phyloP scores from a whole-genome alignment of 1,140 invertebrate species.

The Diplogasteroides magnus region DNA sequence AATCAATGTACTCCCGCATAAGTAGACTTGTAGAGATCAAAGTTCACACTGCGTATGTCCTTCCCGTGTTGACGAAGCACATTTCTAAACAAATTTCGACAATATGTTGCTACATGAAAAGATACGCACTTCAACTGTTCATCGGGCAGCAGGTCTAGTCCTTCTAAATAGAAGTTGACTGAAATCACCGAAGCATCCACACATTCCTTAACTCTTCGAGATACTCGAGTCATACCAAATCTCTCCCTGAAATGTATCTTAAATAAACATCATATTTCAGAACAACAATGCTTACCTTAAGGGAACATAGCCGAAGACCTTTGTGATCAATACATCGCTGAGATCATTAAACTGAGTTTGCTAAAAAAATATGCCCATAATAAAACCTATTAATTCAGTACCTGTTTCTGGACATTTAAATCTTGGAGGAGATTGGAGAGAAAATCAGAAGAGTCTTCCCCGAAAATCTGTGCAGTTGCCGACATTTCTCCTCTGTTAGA shows the following conservation, averaged over 20 bases:
- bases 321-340: not conserved
- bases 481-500: too few relatives aligned
- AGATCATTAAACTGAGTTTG: not conserved
- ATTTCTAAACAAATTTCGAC: conserved; percentile 1
- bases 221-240: not conserved
- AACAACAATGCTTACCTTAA: not conserved
- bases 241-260: too few relatives aligned
- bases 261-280: too few relatives aligned
- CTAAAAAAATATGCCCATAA: not conserved
- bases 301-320: not conserved
- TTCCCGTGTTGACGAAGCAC: conserved; percentile 8
- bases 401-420: not conserved
- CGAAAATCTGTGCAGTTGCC: not conserved
- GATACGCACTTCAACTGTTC: not conserved
- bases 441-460: not conserved
- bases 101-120: not conserved
- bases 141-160: not conserved
- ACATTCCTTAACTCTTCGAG: not conserved
- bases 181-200: conserved; percentile 12
- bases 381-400: not conserved
- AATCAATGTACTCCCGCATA: conserved; percentile 3
- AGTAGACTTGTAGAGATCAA: conserved; percentile 16
- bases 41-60: conserved; percentile 10
- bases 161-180: conserved; percentile 18
- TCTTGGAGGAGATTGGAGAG: not conserved